Base-by-base conservation (phyloP, 2,113 vertebrate genomes). In the Genyomyrus donnyi region DNA sequence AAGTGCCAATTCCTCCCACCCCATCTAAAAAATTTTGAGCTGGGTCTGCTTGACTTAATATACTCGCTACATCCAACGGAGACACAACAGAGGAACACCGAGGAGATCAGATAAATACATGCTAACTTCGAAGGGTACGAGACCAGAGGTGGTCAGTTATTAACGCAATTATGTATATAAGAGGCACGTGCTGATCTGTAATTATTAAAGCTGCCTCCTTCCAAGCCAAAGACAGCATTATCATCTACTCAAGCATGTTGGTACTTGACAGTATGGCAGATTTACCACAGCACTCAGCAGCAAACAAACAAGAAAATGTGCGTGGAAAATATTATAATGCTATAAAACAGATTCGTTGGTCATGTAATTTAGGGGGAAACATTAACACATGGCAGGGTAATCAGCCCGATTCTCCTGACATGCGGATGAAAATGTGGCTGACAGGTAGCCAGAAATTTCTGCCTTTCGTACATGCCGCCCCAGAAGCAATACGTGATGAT, bases 1-100 rank as follows among this genome's bases (percentile, higher is more conserved):
- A 92, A 93, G 93, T 90, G 86, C 89, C 92, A 93, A 70, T 89
- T 92, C 94, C 93, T 94, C 93, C 95, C 91, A 88, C 90, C 92
- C 92, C 92, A 91, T 92, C 90, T 96, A 96, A 97, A 97, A 95
- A 95, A 62, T 96, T 95, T 96, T 94, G 95, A 95, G 93, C 95
- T 93, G 96, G 96, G 97, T 95, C 46, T 97, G 95, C 94, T 95
- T 93, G 95, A 93, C 94, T 94, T 96, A 95, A 95, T 93, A 96
- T 93, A 94, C 93, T 95, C 94, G 96, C 91, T 90, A 94, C 92
- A 91, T 95, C 95, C 94, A 46, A 17, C 92, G 93, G 91, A 92
- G 91, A 93, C 93, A 19, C 7, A 45, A 87, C 66, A 93, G 93
- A 92, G 94, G 95, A 96, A 96, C 88, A 95, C 94, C 94, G 95